Percentiles rank a stretch among this genome's conserved stretches.
Evolutionary conservation across 2,797 vertebrate genomes (phyloP).

Genomic region (Takifugu ocellatus): DNA sequence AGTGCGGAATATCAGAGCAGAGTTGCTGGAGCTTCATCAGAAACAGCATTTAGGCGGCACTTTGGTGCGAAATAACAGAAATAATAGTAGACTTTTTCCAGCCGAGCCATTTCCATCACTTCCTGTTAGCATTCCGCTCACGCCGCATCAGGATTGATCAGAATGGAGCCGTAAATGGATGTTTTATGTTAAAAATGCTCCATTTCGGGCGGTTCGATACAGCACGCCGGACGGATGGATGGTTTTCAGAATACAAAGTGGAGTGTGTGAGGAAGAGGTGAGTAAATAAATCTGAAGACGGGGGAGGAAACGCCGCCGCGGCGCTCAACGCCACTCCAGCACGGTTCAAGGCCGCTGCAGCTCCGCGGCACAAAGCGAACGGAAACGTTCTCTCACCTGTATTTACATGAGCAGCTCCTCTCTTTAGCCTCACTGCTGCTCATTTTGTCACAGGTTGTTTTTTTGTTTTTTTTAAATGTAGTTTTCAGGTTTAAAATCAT

Average conservation of each 20-base stretch:
- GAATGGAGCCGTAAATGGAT: slow-evolving; percentile 17
- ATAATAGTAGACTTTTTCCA: neutral
- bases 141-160: slow-evolving; percentile 21
- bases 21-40: slow-evolving; percentile 2
- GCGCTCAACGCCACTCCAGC: too few relatives aligned
- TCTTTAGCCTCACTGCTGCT: neutral
- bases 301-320: too few relatives aligned
- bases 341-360: too few relatives aligned
- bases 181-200: slow-evolving; percentile 1
- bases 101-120: slow-evolving; percentile 1
- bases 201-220: neutral
- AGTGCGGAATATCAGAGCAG: slow-evolving; percentile 5
- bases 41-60: slow-evolving; percentile 18
- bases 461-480: too few relatives aligned
- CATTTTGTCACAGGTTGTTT: neutral
- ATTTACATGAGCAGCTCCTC: neutral
- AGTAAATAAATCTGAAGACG: too few relatives aligned
- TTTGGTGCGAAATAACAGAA: slow-evolving; percentile 17
- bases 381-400: neutral
- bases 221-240: neutral
- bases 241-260: slow-evolving; percentile 14
- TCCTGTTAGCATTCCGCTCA: slow-evolving; percentile 16
- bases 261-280: slow-evolving; percentile 5
- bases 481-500: neutral
- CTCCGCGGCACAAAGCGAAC: neutral